Evolutionary conservation across 2,888 invertebrate genomes (phyloP).

Genomic region (Heliconius ethilla): DNA sequence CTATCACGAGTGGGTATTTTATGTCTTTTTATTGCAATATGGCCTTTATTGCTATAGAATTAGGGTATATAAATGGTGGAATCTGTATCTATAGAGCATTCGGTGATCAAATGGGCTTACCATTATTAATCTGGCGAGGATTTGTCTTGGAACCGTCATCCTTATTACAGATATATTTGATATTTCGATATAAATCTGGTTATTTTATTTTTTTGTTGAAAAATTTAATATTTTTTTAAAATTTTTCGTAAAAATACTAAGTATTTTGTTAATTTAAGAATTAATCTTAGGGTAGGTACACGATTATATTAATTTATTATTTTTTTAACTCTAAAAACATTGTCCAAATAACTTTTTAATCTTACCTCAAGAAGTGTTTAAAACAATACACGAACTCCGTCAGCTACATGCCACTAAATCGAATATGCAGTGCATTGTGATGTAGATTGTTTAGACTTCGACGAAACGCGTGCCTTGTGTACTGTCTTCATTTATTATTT

Average conservation of each 20-base stretch:
- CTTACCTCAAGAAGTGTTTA: neutral
- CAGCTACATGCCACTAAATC: neutral
- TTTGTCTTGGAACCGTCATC: constrained; percentile 24
- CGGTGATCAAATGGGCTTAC: constrained; percentile 36
- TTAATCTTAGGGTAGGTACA: too few species aligned
- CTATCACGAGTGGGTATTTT: neutral
- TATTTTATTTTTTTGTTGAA: neutral
- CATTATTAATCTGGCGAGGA: constrained; percentile 33
- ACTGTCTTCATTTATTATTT: constrained; percentile 9
- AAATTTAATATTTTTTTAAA: too few species aligned
- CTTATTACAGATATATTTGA: constrained; percentile 18
- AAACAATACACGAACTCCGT: constrained; percentile 13
- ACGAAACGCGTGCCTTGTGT: constrained; percentile 20
- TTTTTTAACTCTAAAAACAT: too few species aligned
- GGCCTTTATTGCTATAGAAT: neutral
- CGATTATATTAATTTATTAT: too few species aligned
- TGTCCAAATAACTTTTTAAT: too few species aligned
- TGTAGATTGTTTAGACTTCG: constrained; percentile 18
- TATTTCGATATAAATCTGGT: neutral
- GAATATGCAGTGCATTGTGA: constrained; percentile 14
- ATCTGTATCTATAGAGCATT: constrained; percentile 12
- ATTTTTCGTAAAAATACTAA: too few species aligned
- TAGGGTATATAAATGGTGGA: constrained; percentile 13
- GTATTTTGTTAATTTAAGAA: too few species aligned
- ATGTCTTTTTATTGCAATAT: constrained; percentile 18